Conservation (phyloP, 2,888 invertebrate genomes). For the Meteorus colon region DNA sequence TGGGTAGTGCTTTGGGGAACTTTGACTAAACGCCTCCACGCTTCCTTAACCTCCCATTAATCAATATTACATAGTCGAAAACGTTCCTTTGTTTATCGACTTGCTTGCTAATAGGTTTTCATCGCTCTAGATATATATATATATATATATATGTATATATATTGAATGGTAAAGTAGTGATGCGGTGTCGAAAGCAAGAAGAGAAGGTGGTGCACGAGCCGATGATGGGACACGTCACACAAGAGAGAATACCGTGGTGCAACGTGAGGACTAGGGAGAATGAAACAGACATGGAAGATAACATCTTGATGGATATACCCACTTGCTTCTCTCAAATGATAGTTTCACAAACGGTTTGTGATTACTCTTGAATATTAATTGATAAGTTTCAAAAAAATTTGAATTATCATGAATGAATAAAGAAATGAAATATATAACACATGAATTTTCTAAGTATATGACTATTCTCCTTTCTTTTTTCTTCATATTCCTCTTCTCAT, state of each 20-base stretch:
- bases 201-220: conserved; percentile 24
- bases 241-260: too few species aligned
- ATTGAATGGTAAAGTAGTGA: background rate
- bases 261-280: too few species aligned
- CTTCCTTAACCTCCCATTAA: conserved; percentile 74
- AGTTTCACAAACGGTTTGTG: too few species aligned
- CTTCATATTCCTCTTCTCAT: background rate
- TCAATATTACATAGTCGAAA: conserved; percentile 74
- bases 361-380: too few species aligned
- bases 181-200: conserved; percentile 31
- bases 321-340: too few species aligned
- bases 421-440: background rate
- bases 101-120: conserved; percentile 72
- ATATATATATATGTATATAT: background rate
- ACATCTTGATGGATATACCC: too few species aligned
- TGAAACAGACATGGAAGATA: too few species aligned
- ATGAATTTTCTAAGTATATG: background rate
- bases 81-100: conserved; percentile 73
- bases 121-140: conserved; percentile 50
- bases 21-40: conserved; percentile 73
- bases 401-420: background rate
- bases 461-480: background rate
- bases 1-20: conserved; percentile 67
- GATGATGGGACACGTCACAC: conserved; percentile 15
- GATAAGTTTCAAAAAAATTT: too few species aligned